Evolutionary conservation across 2,888 invertebrate genomes (phyloP), one percentile per base, ranked within the genome.

Genomic region (Fragum fragum): DNA sequence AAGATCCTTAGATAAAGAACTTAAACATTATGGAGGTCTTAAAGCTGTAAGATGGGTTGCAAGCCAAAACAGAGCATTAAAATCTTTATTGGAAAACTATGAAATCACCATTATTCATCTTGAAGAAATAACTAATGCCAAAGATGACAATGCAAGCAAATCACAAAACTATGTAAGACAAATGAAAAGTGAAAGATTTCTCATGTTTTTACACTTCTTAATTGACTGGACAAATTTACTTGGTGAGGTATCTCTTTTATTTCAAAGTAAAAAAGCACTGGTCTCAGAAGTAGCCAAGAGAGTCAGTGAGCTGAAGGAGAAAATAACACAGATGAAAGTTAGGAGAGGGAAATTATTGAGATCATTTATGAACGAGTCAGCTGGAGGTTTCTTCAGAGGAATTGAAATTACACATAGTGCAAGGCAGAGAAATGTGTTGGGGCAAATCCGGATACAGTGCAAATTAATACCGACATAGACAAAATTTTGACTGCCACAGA

Each of bases 21-120:
- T 80, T 3, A 73, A 77, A 70, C 57, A 83, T 47, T 70, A 63
- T 76, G 73, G 79, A 47, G 79, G 79, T 1, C 7, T 77, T 32
- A 68, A 83, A 36, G 61, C 72, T 29, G 29, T 79, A 2, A 26
- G 80, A 52, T 75, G 80, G 83, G 57, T 77, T 0, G 80, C 80
- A 16, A 80, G 83, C 29, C 80, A 80, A 59, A 80, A 77, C 14
- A 29, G 74, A 14, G 74, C 83, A 1, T 21, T 83, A 18, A 77
- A 77, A 32, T 53, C 83, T 21, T 23, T 77, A 6, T 39, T 74
- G 0, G 75, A 74, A 16, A 83, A 79, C 47, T 79, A 76, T 73
- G 78, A 81, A 53, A 26, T 84, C 16, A 81, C 73, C 7, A 1
- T 26, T 16, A 75, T 73, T 2, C 81, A 84, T 59, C 52, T 84